These are phyloP conservation scores for Phaonia tiefii DNA, from an alignment of 2,888 invertebrate species.

Conservation along the genomic window DNA sequence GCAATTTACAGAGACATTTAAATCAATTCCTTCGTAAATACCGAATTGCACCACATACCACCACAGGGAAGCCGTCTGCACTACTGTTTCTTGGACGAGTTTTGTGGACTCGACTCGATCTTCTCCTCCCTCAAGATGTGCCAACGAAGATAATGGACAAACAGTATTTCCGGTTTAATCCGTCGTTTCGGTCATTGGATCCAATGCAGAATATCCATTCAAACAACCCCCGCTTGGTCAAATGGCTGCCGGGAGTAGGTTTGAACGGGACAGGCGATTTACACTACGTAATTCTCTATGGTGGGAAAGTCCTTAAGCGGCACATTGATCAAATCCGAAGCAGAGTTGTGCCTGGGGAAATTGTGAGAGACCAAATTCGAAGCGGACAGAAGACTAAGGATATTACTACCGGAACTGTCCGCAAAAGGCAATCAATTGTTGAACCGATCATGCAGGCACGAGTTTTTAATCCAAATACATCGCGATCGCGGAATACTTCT, in stretches of 20 bases:
- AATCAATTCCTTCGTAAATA: conserved; percentile 52
- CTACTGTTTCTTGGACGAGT: too few species aligned
- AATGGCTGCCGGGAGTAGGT: background rate
- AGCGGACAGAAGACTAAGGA: too few species aligned
- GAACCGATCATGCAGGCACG: background rate
- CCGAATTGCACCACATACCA: conserved; percentile 56
- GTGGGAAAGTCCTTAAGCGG: background rate
- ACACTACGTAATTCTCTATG: conserved; percentile 31
- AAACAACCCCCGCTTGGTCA: conserved; percentile 20
- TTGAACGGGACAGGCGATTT: conserved; percentile 45
- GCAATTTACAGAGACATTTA: conserved; percentile 40
- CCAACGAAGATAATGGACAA: conserved; percentile 15
- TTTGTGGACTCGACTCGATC: conserved; percentile 53
- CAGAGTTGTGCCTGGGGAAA: too few species aligned
- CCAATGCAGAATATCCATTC: conserved; percentile 22
- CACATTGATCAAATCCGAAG: background rate
- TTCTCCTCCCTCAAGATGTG: conserved; percentile 45
- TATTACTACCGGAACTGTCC: too few species aligned
- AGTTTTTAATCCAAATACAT: background rate
- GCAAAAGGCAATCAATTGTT: too few species aligned
- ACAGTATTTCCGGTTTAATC: conserved; percentile 13
- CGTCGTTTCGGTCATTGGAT: conserved; percentile 36
- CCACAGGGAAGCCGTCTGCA: conserved; percentile 49
- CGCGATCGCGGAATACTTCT: too few species aligned
- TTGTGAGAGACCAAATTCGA: too few species aligned